Conservation (phyloP, 2,113 vertebrate genomes). For the Aramus guarauna region DNA sequence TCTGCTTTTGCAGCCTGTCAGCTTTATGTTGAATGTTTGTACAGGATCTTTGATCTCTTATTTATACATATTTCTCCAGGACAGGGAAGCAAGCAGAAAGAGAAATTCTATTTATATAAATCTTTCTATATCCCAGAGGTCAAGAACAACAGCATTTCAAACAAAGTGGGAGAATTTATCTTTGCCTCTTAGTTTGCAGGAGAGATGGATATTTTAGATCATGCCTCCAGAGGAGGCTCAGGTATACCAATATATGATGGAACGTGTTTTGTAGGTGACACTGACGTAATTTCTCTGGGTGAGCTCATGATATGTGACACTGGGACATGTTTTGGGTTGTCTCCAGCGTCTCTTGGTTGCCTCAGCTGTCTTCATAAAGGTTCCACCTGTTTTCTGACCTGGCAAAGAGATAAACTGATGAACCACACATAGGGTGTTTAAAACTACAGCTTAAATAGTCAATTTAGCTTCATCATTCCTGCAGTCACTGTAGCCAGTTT, state of each 20-base stretch:
- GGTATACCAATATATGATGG: background rate
- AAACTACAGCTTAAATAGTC: background rate
- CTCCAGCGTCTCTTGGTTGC: background rate
- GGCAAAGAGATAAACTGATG: background rate
- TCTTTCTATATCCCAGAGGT: slow-evolving; percentile 43
- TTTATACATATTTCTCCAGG: slow-evolving; percentile 63
- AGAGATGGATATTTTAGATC: background rate
- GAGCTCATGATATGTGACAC: background rate
- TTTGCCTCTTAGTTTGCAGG: slow-evolving; percentile 13
- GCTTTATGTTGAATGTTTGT: slow-evolving; percentile 47
- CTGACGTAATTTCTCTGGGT: background rate
- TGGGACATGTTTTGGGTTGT: background rate
- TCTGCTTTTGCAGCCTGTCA: slow-evolving; percentile 49
- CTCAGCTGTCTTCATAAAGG: background rate
- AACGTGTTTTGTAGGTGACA: background rate
- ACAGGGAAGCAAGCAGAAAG: slow-evolving; percentile 45
- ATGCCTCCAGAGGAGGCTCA: background rate
- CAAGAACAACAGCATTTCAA: slow-evolving; percentile 45
- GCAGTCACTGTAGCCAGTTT: background rate
- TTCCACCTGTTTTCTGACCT: background rate
- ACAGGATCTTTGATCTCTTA: slow-evolving; percentile 65
- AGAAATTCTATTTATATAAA: slow-evolving; percentile 56
- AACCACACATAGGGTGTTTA: background rate
- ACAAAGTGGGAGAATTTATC: slow-evolving; percentile 47
- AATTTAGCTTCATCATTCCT: background rate